These are phyloP conservation scores for Drosophila lutescens DNA, from an alignment of 2,888 invertebrate species.

Conservation along the genomic window DNA sequence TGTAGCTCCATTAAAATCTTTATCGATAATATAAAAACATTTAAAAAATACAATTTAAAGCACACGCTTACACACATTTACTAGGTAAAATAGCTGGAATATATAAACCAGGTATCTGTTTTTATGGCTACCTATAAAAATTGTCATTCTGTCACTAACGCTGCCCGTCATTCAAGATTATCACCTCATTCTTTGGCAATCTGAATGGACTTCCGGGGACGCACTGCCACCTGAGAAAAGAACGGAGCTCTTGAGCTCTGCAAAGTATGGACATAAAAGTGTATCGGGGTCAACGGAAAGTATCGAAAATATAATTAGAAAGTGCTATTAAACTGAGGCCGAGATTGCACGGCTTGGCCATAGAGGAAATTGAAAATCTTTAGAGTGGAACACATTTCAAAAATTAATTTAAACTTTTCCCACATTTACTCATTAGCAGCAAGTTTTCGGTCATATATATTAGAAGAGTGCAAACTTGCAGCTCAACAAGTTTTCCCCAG, in stretches of 20 bases:
- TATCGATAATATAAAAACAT: not conserved
- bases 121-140: conserved; percentile 32
- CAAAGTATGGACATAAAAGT: conserved; percentile 22
- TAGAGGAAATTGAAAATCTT: conserved; percentile 60
- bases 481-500: conserved; percentile 66
- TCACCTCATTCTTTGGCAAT: conserved; percentile 12
- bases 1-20: no score
- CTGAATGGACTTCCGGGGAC: conserved; percentile 38
- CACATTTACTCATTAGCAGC: conserved; percentile 75
- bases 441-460: conserved; percentile 57
- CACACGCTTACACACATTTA: not conserved
- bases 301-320: conserved; percentile 61
- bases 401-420: conserved; percentile 77
- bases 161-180: conserved; percentile 19
- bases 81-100: not conserved
- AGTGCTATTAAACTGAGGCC: not conserved
- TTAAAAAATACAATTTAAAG: not conserved
- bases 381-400: conserved; percentile 54
- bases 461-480: conserved; percentile 55
- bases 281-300: conserved; percentile 26
- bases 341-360: conserved; percentile 6
- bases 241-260: not conserved
- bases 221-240: conserved; percentile 4
- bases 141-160: conserved; percentile 1
- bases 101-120: conserved; percentile 11